Evolutionary conservation across 2,888 invertebrate genomes (phyloP).

Genomic region (Pseudoips prasinana): DNA sequence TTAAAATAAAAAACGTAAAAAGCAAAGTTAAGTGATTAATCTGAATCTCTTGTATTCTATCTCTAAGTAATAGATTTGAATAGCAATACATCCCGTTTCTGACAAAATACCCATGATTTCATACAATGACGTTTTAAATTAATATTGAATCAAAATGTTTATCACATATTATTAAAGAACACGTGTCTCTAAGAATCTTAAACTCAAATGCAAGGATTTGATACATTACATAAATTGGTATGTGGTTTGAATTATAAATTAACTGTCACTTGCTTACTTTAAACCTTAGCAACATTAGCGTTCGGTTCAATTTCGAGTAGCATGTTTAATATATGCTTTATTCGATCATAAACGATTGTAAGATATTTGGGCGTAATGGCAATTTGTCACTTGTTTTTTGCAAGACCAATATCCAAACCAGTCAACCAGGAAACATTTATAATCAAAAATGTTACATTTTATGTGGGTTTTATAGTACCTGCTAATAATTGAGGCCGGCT

Average conservation of each 20-base stretch:
- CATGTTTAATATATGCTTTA: too few relatives aligned
- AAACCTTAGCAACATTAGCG: neutral
- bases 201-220: conserved; percentile 3
- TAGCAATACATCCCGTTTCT: too few relatives aligned
- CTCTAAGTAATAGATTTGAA: too few relatives aligned
- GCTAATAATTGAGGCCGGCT: conserved; percentile 10
- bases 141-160: too few relatives aligned
- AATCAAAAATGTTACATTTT: conserved; percentile 15
- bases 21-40: too few relatives aligned
- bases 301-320: conserved; percentile 4
- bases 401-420: conserved; percentile 10
- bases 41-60: too few relatives aligned
- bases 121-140: too few relatives aligned
- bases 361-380: conserved; percentile 21
- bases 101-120: too few relatives aligned
- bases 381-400: conserved; percentile 21
- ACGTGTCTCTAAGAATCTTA: conserved; percentile 4
- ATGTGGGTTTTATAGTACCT: conserved; percentile 13
- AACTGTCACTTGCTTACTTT: neutral
- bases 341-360: conserved; percentile 6
- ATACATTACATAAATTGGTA: conserved; percentile 3
- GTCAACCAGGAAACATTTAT: conserved; percentile 30
- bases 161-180: too few relatives aligned
- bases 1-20: too few relatives aligned
- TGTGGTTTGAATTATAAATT: conserved; percentile 16